Evolutionary conservation across 2,113 vertebrate genomes (phyloP), one percentile per base, ranked within the genome.

Genomic region (Tupaia chinensis): DNA sequence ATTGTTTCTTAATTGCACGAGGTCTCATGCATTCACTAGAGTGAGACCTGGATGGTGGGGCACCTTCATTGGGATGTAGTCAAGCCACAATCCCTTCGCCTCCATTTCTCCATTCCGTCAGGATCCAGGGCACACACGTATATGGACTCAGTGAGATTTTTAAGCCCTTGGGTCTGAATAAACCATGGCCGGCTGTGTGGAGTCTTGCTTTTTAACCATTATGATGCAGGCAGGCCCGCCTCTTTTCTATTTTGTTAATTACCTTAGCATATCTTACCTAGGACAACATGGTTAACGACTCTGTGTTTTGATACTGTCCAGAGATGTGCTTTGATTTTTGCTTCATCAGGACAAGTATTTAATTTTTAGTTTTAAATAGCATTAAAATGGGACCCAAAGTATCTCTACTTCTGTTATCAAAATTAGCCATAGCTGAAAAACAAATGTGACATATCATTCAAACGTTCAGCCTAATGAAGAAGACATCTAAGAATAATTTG

Each of bases 321-420:
- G 20, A 81, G 12, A 70, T 60, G 13, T 90, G 54, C 20, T 95
- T 77, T 94, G 66, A 87, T 89, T 94, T 96, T 86, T 54, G 86
- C 86, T 81, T 89, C 54, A 76, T 89, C 56, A 81, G 27, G 16
- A 74, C 44, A 76, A 32, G n/a, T 56, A 61, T 82, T 68, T 87
- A 65, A 84, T 56, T 82, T 93, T 85, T 61, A 68, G 79, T 94
- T 60, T 70, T 20, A 88, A 78, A 53, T 54, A 83, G 29, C 60
- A 83, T 87, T 89, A 89, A 93, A 96, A 79, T 22, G 56, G 16
- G 11, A 8, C 20, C 32, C 80, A 23, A 92, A 69, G 76, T 69
- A 9, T 86, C 66, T 91, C 20, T 78, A 44, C 5, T 44, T 44
- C 44, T 95, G 91, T 32, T 68, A 32, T 70, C 3, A 27, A 54